phyloP scores from a whole-genome alignment of 2,888 invertebrate species.

The Tortricodes alternella region DNA sequence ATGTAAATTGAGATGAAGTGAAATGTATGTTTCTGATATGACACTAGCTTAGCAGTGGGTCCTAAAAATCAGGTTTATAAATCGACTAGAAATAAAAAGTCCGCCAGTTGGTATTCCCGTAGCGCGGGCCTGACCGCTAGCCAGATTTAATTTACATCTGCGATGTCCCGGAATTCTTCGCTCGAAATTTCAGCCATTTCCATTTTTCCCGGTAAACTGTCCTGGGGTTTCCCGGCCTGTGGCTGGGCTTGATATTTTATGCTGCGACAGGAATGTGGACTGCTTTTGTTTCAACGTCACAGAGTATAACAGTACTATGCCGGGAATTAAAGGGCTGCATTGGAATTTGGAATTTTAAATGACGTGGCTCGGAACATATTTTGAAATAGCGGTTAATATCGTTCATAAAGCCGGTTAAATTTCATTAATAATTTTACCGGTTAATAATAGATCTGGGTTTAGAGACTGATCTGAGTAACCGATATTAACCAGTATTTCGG shows the following conservation, averaged over 20 bases:
- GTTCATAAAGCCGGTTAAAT: no score
- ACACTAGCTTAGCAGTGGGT: neutral
- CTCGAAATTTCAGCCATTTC: constrained; percentile 35
- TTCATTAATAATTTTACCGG: no score
- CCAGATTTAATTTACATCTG: constrained; percentile 53
- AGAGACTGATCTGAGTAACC: no score
- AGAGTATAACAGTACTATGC: neutral
- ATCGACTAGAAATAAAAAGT: constrained; percentile 22
- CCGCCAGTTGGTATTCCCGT: constrained; percentile 40
- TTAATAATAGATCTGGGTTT: no score
- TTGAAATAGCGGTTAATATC: no score
- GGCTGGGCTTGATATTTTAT: constrained; percentile 33
- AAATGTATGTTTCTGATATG: no score
- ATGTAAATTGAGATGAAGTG: no score
- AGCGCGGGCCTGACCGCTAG: constrained; percentile 44
- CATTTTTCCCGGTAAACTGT: constrained; percentile 34
- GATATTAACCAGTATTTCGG: no score
- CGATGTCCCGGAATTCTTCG: constrained; percentile 36
- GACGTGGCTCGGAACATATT: neutral
- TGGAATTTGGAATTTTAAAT: neutral
- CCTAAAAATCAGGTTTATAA: neutral
- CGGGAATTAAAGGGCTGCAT: neutral
- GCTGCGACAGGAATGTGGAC: constrained; percentile 17
- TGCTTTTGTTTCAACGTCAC: neutral
- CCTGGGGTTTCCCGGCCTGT: constrained; percentile 30